Conservation (phyloP, 92 coral and sea anemone species). For the Meandrina meandrites region DNA sequence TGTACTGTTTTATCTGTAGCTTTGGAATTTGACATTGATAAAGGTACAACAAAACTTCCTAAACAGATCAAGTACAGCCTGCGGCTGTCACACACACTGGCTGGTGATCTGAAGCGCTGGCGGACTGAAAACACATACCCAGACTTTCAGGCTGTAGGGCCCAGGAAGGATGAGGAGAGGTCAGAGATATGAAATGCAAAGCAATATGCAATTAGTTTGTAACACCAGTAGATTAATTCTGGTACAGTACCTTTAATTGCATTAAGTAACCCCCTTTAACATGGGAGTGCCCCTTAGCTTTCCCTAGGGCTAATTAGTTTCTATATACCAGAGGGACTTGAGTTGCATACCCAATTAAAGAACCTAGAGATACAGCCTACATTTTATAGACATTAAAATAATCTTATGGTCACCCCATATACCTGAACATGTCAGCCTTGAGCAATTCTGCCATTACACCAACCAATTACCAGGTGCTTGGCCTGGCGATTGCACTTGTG, state of each 20-base stretch:
- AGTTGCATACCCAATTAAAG: no score
- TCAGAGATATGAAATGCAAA: not conserved
- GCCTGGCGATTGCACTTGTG: not conserved
- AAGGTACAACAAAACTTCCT: slow-evolving; percentile 62
- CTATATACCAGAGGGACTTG: not conserved
- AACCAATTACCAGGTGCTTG: not conserved
- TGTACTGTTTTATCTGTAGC: slow-evolving; percentile 50
- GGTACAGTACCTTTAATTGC: no score
- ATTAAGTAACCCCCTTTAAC: not conserved
- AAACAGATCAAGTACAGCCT: slow-evolving; percentile 83
- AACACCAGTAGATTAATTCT: no score
- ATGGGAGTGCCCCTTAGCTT: not conserved
- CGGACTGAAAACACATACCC: slow-evolving; percentile 82
- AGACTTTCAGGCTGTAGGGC: slow-evolving; percentile 64
- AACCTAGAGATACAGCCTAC: not conserved
- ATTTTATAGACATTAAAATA: no score
- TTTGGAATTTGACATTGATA: slow-evolving; percentile 68
- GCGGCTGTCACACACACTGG: slow-evolving; percentile 68
- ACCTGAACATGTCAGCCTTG: not conserved
- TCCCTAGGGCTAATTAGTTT: not conserved
- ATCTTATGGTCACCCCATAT: not conserved
- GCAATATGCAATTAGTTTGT: not conserved
- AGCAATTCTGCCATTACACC: not conserved
- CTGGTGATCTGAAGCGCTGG: slow-evolving; percentile 61
- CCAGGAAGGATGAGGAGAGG: slow-evolving; percentile 24